A percentile compares a stretch with the other conserved stretches of the same genome.
Conservation (phyloP, 2,888 invertebrate genomes). For the Pandemis heparana region DNA sequence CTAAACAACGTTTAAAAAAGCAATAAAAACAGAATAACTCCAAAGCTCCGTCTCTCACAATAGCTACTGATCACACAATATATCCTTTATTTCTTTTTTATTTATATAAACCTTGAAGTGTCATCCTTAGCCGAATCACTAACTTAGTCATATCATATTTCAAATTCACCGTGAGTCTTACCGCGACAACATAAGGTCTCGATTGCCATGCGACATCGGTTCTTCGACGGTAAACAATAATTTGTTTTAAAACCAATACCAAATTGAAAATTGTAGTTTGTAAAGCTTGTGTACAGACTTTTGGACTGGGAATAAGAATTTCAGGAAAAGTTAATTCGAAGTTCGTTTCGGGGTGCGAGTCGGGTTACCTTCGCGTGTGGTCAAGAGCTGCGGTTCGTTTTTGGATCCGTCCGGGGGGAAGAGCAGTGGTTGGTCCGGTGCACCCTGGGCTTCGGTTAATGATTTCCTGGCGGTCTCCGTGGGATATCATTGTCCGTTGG, state of each 20-base stretch:
- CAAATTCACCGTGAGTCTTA: neutral
- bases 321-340: too few relatives aligned
- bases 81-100: constrained; percentile 34
- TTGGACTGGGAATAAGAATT: neutral
- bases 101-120: constrained; percentile 31
- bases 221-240: constrained; percentile 5
- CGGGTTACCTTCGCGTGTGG: too few relatives aligned
- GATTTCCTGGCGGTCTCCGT: too few relatives aligned
- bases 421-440: too few relatives aligned
- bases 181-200: neutral
- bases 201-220: neutral
- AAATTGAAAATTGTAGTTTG: neutral
- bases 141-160: neutral
- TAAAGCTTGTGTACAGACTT: neutral
- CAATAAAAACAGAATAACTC: constrained; percentile 5
- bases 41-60: constrained; percentile 26
- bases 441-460: too few relatives aligned
- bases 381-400: too few relatives aligned
- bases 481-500: too few relatives aligned
- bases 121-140: constrained; percentile 29
- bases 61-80: constrained; percentile 16
- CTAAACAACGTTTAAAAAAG: constrained; percentile 29
- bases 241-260: constrained; percentile 5
- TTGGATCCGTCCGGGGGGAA: too few relatives aligned
- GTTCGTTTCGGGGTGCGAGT: too few relatives aligned